phyloP scores from a whole-genome alignment of 2,797 vertebrate genomes.

The Microtus californicus region DNA sequence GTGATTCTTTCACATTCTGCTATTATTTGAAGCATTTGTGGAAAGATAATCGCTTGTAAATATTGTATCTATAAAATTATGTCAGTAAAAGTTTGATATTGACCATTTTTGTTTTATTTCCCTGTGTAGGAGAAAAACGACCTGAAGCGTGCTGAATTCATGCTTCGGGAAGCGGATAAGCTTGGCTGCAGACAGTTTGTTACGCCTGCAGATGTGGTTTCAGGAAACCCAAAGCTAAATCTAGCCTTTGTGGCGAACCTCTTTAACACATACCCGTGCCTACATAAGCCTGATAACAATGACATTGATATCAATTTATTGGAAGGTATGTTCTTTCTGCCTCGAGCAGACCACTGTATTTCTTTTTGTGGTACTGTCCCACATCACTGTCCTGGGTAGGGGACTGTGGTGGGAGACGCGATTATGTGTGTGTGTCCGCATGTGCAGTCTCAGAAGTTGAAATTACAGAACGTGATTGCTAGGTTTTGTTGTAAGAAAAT shows the following conservation, averaged over 20 bases:
- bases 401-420: neutral
- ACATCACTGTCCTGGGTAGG: neutral
- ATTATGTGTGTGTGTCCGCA: neutral
- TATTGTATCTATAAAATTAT: slow-evolving; percentile 3
- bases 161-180: slow-evolving; percentile 95
- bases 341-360: neutral
- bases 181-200: slow-evolving; percentile 98
- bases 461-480: slow-evolving; percentile 10
- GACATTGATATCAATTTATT: slow-evolving; percentile 90
- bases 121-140: slow-evolving; percentile 91
- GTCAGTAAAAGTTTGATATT: slow-evolving; percentile 59
- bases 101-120: slow-evolving; percentile 55
- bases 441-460: neutral
- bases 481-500: slow-evolving; percentile 50
- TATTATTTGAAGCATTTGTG: slow-evolving; percentile 12
- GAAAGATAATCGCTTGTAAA: slow-evolving; percentile 16
- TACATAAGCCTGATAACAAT: slow-evolving; percentile 88
- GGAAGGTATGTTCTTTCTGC: slow-evolving; percentile 90
- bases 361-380: neutral
- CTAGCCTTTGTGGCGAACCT: slow-evolving; percentile 98
- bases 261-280: slow-evolving; percentile 94
- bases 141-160: slow-evolving; percentile 93
- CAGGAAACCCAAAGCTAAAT: slow-evolving; percentile 98
- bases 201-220: slow-evolving; percentile 93
- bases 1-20: slow-evolving; percentile 9